Base-by-base conservation (phyloP, 2,113 vertebrate species). In the Prunella himalayana region DNA sequence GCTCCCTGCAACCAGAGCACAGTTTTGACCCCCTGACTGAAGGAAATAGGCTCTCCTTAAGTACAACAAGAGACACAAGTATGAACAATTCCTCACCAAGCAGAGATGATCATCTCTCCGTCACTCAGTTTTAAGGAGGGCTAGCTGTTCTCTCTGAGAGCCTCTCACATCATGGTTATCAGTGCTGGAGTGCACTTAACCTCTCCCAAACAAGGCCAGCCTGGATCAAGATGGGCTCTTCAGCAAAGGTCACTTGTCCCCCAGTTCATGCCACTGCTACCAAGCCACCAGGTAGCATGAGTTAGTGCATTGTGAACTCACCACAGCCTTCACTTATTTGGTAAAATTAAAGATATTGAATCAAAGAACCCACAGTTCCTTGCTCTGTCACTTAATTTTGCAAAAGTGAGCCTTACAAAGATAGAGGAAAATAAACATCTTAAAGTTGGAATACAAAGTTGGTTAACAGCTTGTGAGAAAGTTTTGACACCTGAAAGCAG, bases 141-240 rank as follows among this genome's bases (percentile, higher is more conserved):
- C 64, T 83, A 64, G 11, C 78, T 57, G 56, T 27, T 37, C 30
- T 80, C 65, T 70, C 25, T 70, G 79, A 94, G 89, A 95, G 84
- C 60, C 82, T 92, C 87, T 96, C 84, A 92, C 24, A 10, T 45
- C 10, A 15, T 6, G 47, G 84, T 71, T 90, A 56, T 68, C 72
- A 89, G 77, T 7, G 1, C 70, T 95, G 82, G 82, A 95, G 85
- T 86, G 85, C 90, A 86, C 84, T 95, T 96, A 83, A 80, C 86
- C 91, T 91, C 37, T 65, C 41, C 49, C 2, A 8, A 53, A 93
- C 59, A 88, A 95, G 82, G 87, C 49, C 65, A 68, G 73, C 6
- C 8, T 1, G 4, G 64, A 81, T 44, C 47, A 64, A 66, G 65
- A 70, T 19, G 3, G 39, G 69, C 71, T 85, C 64, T 93, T 91